Conservation (phyloP, 2,888 invertebrate genomes). For the Lasioglossum morio region DNA sequence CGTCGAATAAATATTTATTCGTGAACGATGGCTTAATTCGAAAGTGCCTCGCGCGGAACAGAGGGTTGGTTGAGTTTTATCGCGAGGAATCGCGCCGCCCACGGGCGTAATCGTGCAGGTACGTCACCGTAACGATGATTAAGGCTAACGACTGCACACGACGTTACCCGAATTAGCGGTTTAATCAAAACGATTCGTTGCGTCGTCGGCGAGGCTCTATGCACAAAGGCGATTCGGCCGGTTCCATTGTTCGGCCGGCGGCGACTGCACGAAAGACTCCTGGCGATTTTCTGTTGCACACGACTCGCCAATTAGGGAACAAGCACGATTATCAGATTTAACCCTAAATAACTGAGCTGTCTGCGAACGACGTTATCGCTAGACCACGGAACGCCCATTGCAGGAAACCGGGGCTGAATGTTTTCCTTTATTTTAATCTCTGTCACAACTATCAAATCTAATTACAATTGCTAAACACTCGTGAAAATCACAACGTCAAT, state of each 20-base stretch:
- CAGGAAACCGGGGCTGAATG: neutral
- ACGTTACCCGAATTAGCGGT: conserved; percentile 38
- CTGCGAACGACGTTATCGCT: neutral
- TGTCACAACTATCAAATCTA: neutral
- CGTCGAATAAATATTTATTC: neutral
- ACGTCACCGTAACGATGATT: conserved; percentile 45
- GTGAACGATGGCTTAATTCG: neutral
- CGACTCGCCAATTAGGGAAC: neutral
- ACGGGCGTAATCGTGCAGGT: neutral
- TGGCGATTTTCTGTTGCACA: neutral
- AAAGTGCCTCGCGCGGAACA: neutral
- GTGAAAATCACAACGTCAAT: neutral
- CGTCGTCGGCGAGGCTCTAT: neutral
- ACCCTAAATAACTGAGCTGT: neutral
- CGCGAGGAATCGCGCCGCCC: neutral
- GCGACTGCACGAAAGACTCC: neutral
- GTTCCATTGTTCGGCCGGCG: neutral
- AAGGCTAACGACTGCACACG: conserved; percentile 41
- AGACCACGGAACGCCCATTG: neutral
- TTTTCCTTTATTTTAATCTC: neutral
- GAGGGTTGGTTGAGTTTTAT: neutral
- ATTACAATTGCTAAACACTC: neutral
- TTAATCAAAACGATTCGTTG: conserved; percentile 44
- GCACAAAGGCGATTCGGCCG: neutral
- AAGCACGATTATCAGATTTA: neutral